These are phyloP conservation scores for Seriola dumerili DNA, from an alignment of 2,113 vertebrate species.

Conservation along the genomic window DNA sequence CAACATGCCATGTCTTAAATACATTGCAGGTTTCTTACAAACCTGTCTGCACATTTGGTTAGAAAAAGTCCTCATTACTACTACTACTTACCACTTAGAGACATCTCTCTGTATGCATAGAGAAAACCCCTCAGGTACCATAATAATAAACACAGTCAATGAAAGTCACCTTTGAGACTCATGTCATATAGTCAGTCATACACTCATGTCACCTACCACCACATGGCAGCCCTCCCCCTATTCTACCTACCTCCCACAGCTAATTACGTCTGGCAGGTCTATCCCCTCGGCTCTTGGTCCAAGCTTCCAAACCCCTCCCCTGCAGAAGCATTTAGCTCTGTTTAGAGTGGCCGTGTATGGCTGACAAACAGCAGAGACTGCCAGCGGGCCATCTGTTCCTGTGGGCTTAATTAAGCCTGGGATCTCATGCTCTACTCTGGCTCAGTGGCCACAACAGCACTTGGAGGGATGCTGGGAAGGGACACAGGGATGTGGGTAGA, in stretches of 20 bases:
- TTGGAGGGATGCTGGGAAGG: conserved; percentile 41
- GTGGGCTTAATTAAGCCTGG: conserved; percentile 76
- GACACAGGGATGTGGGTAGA: conserved; percentile 33
- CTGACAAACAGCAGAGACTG: conserved; percentile 73
- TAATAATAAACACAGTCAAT: conserved; percentile 20
- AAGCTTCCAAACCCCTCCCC: conserved; percentile 59
- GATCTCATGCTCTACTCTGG: conserved; percentile 52
- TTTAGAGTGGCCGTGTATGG: conserved; percentile 71
- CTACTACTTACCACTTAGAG: not conserved
- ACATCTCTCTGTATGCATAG: not conserved
- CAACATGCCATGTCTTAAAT: conserved; percentile 9
- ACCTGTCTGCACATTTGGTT: not conserved
- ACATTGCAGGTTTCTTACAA: not conserved
- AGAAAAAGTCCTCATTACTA: not conserved
- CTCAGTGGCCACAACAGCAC: conserved; percentile 50
- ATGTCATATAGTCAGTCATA: conserved; percentile 41
- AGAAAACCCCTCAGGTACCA: not conserved
- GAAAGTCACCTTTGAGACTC: conserved; percentile 8
- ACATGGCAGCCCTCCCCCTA: conserved; percentile 34
- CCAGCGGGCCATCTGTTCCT: conserved; percentile 81
- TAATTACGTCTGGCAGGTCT: conserved; percentile 75
- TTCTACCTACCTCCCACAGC: conserved; percentile 48
- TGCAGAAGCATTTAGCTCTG: conserved; percentile 65
- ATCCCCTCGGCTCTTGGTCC: conserved; percentile 47
- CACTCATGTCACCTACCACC: conserved; percentile 18